A percentile compares a stretch with the other conserved stretches of the same genome.
These are phyloP conservation scores for Oenanthe oenanthe DNA, from an alignment of 2,113 vertebrate species.

Conservation along the genomic window DNA sequence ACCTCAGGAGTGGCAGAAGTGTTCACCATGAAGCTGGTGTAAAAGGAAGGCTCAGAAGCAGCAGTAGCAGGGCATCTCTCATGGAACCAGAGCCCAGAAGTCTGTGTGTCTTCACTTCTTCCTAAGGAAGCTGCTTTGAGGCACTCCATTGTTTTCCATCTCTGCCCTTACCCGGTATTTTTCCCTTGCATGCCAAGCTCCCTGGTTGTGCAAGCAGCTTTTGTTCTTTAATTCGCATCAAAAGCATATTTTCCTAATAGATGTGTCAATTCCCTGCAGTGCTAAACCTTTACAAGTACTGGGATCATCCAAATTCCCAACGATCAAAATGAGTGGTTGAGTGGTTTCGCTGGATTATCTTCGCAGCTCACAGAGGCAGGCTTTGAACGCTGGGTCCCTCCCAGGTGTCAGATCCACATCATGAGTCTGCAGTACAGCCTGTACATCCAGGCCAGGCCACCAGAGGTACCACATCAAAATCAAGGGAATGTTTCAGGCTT, in stretches of 20 bases:
- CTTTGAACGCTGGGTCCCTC: background rate
- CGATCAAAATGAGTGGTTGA: background rate
- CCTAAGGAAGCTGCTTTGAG: background rate
- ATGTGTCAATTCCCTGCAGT: constrained; percentile 30
- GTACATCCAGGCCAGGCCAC: background rate
- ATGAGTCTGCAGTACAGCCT: rapidly evolving
- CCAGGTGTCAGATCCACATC: background rate
- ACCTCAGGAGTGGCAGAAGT: background rate
- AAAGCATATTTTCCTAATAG: constrained; percentile 10
- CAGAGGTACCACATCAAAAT: background rate
- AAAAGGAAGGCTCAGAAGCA: background rate
- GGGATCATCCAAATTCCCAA: background rate
- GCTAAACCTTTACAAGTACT: background rate
- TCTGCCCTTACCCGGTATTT: background rate
- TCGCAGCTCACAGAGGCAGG: background rate
- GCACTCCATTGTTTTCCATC: background rate
- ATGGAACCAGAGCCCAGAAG: background rate
- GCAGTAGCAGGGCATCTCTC: background rate
- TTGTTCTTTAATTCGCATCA: constrained; percentile 30
- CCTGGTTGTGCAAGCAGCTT: constrained; percentile 32
- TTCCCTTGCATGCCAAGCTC: background rate
- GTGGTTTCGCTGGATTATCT: background rate
- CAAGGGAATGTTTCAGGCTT: background rate
- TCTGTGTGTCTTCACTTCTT: background rate
- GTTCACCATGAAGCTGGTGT: background rate